Conservation (phyloP, 2,888 invertebrate genomes). For the Plebejus anna region DNA sequence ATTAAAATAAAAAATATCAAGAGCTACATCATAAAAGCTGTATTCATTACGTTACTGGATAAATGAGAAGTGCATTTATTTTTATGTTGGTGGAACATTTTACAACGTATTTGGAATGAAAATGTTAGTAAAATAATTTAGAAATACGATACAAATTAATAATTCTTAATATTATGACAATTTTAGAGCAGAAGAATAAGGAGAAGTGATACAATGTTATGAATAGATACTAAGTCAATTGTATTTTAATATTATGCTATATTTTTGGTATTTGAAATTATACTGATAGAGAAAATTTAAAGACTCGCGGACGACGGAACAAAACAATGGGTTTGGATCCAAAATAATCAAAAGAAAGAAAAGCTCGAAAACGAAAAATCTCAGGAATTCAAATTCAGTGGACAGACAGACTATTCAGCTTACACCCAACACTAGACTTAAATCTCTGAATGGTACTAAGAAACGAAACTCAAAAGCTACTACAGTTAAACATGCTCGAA, state of each 20-base stretch:
- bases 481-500: slow-evolving; percentile 10
- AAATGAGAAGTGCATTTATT: slow-evolving; percentile 15
- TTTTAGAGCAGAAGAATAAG: too few species aligned
- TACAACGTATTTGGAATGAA: neutral
- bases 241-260: too few species aligned
- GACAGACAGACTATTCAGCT: neutral
- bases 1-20: slow-evolving; percentile 20
- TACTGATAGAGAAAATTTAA: too few species aligned
- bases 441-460: slow-evolving; percentile 2
- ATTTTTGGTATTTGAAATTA: too few species aligned
- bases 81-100: neutral
- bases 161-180: too few species aligned
- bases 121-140: too few species aligned
- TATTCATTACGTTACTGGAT: slow-evolving; percentile 18
- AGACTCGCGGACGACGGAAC: neutral
- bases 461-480: neutral
- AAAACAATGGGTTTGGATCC: too few species aligned
- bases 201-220: too few species aligned
- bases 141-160: too few species aligned
- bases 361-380: neutral
- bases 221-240: too few species aligned
- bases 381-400: neutral
- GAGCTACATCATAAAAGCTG: slow-evolving; percentile 10
- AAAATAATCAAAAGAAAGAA: too few species aligned
- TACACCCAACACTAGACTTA: neutral